Evolutionary conservation across 2,888 invertebrate genomes (phyloP), one percentile per base, ranked within the genome.

Genomic region (Psylliodes chrysocephalus): DNA sequence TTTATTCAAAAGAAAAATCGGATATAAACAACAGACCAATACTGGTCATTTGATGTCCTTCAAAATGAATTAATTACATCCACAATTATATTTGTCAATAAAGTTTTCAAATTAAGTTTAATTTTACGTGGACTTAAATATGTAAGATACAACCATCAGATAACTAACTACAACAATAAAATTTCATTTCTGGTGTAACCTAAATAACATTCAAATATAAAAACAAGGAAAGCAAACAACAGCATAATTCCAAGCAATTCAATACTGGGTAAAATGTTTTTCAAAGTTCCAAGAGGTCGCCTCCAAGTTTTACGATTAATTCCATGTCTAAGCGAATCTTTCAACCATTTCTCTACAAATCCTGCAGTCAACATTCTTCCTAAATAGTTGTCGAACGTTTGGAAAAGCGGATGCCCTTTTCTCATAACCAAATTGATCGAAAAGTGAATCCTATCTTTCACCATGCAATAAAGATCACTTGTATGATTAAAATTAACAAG

Each of bases 311-410:
- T 47, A 1, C 15, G 12, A 10, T 2, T 22, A 17, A 8, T 17
- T 14, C 25, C n/a, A 8, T 46, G 14, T 28, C 15, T n/a, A n/a
- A 38, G 1, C 35, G 57, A 30, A 10, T 66, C 60, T 0, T 49
- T 40, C 12, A 60, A 47, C 66, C 66, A 66, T 49, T 67, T 67
- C 0, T 56, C 17, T 8, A 63, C 56, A 10, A 63, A 60, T 7
- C 66, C 66, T 14, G 53, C 49, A 38, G 28, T 54, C 6, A 59
- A 30, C 1, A 67, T 56, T 40, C 33, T 59, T n/a, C 19, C 10
- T 12, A 67, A 46, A 18, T 57, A 25, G 1, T 55, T 33, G 30
- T 67, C 47, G 15, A 63, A 42, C 19, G 17, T 47, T 1, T 57
- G 19, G 10, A 51, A 44, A 5, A 67, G 14, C 7, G 63, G 66